Percentiles rank a stretch among this genome's conserved stretches.
Conservation (phyloP, 2,888 invertebrate species). For the Andrena minutula region DNA sequence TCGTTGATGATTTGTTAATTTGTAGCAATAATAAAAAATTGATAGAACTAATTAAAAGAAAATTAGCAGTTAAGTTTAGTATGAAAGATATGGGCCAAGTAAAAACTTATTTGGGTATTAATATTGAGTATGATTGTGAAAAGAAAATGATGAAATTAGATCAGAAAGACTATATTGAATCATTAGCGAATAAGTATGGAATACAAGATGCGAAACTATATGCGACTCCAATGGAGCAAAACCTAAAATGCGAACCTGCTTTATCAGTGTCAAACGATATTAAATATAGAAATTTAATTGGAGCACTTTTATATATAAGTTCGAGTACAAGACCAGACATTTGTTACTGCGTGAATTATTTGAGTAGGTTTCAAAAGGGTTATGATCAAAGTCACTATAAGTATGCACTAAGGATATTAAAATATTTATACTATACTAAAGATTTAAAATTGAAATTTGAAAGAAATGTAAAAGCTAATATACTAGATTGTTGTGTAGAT, state of each 20-base stretch:
- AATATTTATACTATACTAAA: neutral
- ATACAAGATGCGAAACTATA: conserved; percentile 14
- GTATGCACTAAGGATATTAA: conserved; percentile 34
- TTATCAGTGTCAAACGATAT: conserved; percentile 4
- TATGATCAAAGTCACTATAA: conserved; percentile 51
- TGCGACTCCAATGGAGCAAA: conserved; percentile 39
- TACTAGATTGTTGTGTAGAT: conserved; percentile 73
- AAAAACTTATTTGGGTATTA: conserved; percentile 27
- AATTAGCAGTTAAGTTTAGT: conserved; percentile 35
- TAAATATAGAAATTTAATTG: conserved; percentile 57
- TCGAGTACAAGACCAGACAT: conserved; percentile 50
- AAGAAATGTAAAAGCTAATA: neutral
- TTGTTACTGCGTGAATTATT: conserved; percentile 50
- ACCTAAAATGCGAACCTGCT: conserved; percentile 9
- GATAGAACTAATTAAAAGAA: conserved; percentile 17
- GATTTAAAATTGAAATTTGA: neutral
- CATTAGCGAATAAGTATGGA: conserved; percentile 20
- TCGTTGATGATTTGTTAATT: conserved; percentile 52
- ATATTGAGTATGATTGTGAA: conserved; percentile 25
- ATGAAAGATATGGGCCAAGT: conserved; percentile 51
- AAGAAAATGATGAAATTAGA: conserved; percentile 23
- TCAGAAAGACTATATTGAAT: conserved; percentile 34
- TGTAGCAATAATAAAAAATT: conserved; percentile 29
- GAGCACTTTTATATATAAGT: conserved; percentile 51
- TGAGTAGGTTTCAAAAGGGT: conserved; percentile 53